Conservation (phyloP, 1,140 invertebrate genomes). For the Drosophila pachea region DNA sequence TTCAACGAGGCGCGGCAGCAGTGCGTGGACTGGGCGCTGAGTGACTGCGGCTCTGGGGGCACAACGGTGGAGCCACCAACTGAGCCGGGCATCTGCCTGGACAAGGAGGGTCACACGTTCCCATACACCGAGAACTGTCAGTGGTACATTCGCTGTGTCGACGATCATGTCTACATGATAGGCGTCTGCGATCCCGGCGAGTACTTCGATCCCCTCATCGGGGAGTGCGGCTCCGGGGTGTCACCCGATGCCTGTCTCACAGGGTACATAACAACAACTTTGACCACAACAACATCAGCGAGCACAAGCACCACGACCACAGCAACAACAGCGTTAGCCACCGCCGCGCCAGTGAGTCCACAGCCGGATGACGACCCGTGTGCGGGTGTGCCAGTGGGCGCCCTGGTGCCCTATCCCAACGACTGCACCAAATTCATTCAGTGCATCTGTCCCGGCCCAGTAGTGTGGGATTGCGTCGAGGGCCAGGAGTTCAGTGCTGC, state of each 20-base stretch:
- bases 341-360: neutral
- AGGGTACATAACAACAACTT: neutral
- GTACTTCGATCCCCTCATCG: conserved; percentile 53
- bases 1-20: conserved; percentile 47
- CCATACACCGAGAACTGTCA: conserved; percentile 52
- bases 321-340: conserved; percentile 3
- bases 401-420: conserved; percentile 57
- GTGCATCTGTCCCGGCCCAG: conserved; percentile 33
- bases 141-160: conserved; percentile 47
- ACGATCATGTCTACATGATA: conserved; percentile 60
- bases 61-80: neutral
- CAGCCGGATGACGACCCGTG: conserved; percentile 39
- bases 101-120: conserved; percentile 17
- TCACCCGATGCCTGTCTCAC: conserved; percentile 47
- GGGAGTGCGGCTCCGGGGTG: conserved; percentile 40
- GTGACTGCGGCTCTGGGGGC: conserved; percentile 36
- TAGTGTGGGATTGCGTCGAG: conserved; percentile 33
- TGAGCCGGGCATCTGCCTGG: conserved; percentile 27
- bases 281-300: conserved; percentile 1
- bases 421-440: conserved; percentile 62
- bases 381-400: conserved; percentile 28
- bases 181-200: conserved; percentile 38
- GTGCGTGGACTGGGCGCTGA: conserved; percentile 47
- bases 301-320: neutral
- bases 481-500: conserved; percentile 61